phyloP scores from a whole-genome alignment of 2,888 invertebrate genomes.

The Hydropsyche betteni region DNA sequence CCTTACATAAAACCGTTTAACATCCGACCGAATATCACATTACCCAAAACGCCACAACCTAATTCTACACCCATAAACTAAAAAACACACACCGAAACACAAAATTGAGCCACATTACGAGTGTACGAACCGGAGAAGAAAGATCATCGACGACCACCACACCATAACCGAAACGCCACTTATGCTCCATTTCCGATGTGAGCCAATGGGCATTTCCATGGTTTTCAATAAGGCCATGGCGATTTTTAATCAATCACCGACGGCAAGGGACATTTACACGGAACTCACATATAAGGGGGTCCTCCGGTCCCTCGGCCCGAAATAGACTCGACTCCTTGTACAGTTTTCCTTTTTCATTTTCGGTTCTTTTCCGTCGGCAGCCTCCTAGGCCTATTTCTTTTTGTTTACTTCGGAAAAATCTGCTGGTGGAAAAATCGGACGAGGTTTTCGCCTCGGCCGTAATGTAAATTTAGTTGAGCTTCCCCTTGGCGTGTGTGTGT shows the following conservation, averaged over 20 bases:
- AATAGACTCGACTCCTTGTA: neutral
- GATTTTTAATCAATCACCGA: slow-evolving; percentile 25
- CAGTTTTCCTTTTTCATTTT: slow-evolving; percentile 15
- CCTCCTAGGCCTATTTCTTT: neutral
- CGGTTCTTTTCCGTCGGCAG: too few relatives aligned
- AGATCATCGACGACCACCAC: too few relatives aligned
- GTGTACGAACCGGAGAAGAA: too few relatives aligned
- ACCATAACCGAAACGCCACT: slow-evolving; percentile 1
- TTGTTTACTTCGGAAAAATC: slow-evolving; percentile 14
- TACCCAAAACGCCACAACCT: too few relatives aligned
- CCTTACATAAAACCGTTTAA: too few relatives aligned
- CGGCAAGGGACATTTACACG: neutral
- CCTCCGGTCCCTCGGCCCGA: neutral
- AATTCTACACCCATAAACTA: too few relatives aligned
- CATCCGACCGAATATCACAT: too few relatives aligned
- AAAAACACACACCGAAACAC: too few relatives aligned
- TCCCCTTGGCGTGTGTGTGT: neutral
- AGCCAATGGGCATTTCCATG: slow-evolving; percentile 11
- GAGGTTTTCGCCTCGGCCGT: slow-evolving; percentile 19
- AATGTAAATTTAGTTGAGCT: slow-evolving; percentile 28
- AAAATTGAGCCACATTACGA: too few relatives aligned
- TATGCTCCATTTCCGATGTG: slow-evolving; percentile 15
- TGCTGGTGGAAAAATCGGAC: neutral
- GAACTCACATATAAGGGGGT: neutral
- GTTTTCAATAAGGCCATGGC: neutral